phyloP scores from a whole-genome alignment of 2,888 invertebrate species.

The Branchellion lobata region DNA sequence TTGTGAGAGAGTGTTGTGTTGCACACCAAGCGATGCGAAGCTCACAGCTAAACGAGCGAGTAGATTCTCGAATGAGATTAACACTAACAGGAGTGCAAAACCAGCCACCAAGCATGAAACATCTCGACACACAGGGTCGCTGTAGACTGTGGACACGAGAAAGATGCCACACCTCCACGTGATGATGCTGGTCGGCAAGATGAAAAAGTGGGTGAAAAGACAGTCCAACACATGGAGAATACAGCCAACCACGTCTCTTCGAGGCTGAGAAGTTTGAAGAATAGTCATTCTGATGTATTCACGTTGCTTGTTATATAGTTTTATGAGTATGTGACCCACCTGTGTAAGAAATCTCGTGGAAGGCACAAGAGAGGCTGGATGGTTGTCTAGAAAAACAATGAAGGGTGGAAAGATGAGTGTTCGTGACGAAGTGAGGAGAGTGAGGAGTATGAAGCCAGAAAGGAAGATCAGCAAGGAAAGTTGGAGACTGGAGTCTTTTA shows the following conservation, averaged over 20 bases:
- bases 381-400: constrained; percentile 35
- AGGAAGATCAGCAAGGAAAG: not conserved
- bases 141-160: not conserved
- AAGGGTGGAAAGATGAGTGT: constrained; percentile 47
- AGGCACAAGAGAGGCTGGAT: constrained; percentile 36
- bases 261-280: constrained; percentile 13
- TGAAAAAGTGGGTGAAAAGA: constrained; percentile 47
- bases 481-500: constrained; percentile 40
- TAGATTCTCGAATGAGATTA: constrained; percentile 35
- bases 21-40: not conserved
- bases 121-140: constrained; percentile 13
- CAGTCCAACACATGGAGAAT: constrained; percentile 42
- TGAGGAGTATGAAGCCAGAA: constrained; percentile 30
- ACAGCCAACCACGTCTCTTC: not conserved
- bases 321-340: too few species aligned
- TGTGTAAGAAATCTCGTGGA: too few species aligned
- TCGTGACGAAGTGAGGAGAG: constrained; percentile 12
- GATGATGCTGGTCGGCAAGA: constrained; percentile 44
- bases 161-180: constrained; percentile 44
- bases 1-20: not conserved
- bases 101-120: constrained; percentile 38
- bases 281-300: too few species aligned
- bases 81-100: not conserved
- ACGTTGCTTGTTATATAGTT: too few species aligned
- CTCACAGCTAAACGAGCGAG: not conserved